phyloP scores from a whole-genome alignment of 2,113 vertebrate genomes.

The Myotis brandtii region DNA sequence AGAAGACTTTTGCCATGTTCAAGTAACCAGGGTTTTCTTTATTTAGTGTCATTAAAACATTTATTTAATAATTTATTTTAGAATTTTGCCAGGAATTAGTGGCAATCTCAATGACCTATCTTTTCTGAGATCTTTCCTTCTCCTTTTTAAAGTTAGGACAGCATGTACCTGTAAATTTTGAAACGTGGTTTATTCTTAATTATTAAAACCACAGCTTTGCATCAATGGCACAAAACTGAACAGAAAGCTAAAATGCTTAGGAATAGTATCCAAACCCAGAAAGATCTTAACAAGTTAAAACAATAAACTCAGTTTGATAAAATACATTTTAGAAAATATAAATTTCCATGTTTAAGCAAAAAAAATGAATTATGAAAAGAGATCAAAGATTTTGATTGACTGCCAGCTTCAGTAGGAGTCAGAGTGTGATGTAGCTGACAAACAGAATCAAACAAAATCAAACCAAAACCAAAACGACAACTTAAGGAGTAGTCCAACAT shows the following conservation, averaged over 20 bases:
- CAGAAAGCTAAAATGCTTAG: background rate
- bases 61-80: conserved; percentile 61
- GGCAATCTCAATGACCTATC: background rate
- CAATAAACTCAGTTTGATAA: background rate
- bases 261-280: background rate
- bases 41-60: conserved; percentile 28
- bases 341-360: background rate
- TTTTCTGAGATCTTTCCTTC: conserved; percentile 40
- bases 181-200: conserved; percentile 41
- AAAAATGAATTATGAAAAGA: conserved; percentile 45
- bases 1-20: background rate
- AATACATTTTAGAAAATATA: background rate
- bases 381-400: background rate
- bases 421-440: background rate
- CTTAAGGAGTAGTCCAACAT: background rate
- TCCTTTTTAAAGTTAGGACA: conserved; percentile 34
- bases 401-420: background rate
- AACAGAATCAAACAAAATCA: background rate
- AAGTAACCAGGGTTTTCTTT: conserved; percentile 55
- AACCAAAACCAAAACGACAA: background rate
- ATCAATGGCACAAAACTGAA: background rate
- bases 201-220: background rate
- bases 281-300: background rate
- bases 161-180: conserved; percentile 8
- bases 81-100: conserved; percentile 28